Evolutionary conservation across 2,797 vertebrate species (phyloP).

Genomic region (Furcifer pardalis): DNA sequence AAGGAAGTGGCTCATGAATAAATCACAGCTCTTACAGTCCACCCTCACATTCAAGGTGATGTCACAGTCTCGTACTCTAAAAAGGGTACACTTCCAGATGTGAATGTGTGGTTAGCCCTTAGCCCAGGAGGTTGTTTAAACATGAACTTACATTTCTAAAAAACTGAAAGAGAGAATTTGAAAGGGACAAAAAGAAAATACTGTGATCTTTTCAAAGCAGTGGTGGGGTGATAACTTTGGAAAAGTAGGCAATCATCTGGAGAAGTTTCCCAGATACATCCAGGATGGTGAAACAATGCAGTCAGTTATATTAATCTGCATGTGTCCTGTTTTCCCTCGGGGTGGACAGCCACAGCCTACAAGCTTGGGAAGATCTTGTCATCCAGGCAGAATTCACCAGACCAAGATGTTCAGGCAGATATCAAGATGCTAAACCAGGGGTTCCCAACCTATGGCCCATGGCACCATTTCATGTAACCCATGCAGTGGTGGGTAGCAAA

Average conservation of each 20-base stretch:
- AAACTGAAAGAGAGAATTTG: background rate
- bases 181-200: background rate
- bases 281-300: too few relatives aligned
- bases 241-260: background rate
- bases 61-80: background rate
- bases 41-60: background rate
- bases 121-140: background rate
- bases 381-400: too few relatives aligned
- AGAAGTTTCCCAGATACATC: background rate
- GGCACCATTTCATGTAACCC: too few relatives aligned
- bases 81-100: background rate
- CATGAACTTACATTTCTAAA: conserved; percentile 10
- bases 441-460: too few relatives aligned
- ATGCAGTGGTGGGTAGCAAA: too few relatives aligned
- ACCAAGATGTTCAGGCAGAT: too few relatives aligned
- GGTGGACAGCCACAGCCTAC: too few relatives aligned
- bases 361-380: too few relatives aligned
- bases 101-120: background rate
- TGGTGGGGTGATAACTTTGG: background rate
- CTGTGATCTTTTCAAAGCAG: conserved; percentile 4
- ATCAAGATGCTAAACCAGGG: too few relatives aligned
- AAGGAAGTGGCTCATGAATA: background rate
- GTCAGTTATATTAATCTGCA: background rate
- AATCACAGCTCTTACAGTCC: background rate
- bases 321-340: background rate